Evolutionary conservation across 2,797 vertebrate species (phyloP).

Genomic region (Manis crassicaudata): DNA sequence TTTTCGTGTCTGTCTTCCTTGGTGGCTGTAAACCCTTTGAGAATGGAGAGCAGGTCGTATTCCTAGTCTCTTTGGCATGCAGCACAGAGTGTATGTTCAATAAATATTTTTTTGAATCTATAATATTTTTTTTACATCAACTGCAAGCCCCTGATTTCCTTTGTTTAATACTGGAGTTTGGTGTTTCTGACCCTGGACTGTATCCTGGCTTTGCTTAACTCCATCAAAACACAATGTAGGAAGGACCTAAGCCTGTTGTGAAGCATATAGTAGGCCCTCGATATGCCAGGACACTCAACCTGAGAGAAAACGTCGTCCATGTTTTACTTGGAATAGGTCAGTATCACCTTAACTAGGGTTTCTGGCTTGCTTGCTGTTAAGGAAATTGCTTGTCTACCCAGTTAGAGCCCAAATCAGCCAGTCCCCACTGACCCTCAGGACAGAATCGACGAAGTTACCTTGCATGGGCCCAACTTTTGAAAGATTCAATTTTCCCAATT

Average conservation of each 20-base stretch:
- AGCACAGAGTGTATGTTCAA: not conserved
- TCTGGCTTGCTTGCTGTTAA: not conserved
- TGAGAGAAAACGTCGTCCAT: not conserved
- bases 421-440: not conserved
- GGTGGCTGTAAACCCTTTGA: not conserved
- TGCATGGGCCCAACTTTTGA: constrained; percentile 40
- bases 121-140: not conserved
- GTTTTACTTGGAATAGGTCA: not conserved
- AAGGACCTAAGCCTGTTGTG: not conserved
- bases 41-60: not conserved
- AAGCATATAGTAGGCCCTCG: not conserved
- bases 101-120: not conserved
- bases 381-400: constrained; percentile 25
- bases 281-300: not conserved
- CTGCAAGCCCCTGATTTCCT: not conserved
- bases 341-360: not conserved
- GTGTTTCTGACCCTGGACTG: not conserved
- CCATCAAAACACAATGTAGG: not conserved
- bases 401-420: not conserved
- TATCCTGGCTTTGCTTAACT: not conserved
- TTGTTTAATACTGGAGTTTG: not conserved
- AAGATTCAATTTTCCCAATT: constrained; percentile 71
- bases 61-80: not conserved
- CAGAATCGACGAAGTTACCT: constrained; percentile 6
- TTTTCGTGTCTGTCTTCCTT: not conserved